Evolutionary conservation across 2,113 vertebrate genomes (phyloP), one percentile per base, ranked within the genome.

Genomic region (Sinocyclocheilus maitianheensis): DNA sequence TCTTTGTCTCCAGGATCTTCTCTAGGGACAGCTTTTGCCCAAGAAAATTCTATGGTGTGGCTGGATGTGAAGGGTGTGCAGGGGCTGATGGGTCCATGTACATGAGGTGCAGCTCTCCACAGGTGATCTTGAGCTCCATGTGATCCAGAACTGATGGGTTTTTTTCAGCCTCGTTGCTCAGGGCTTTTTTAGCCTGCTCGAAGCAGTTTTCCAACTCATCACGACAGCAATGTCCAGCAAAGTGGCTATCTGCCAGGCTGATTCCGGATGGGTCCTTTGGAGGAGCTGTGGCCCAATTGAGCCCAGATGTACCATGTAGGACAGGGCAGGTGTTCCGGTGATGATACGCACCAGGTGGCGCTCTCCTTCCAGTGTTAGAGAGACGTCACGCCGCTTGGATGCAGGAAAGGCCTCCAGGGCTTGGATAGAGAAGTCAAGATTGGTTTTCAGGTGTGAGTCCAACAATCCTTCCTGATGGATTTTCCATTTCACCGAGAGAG

Each of bases 151-250:
- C 69, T 13, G 77, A 48, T 24, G 86, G 84, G 71, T 65, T 90
- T 77, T 86, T 43, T 58, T 89, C 82, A 7, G 37, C 30, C 2
- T 30, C 30, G 30, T 30, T 30, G 30, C 30, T 86, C 24, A 87
- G 78, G n/a, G 74, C 10, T 3, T 81, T 48, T 13, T 6, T 79
- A 13, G 87, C 90, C n/a, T 88, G 87, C 81, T 74, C 48, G 71
- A 87, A 3, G 58, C 90, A 90, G 63, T 83, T 78, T 78, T 84
- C 40, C 13, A 83, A 26, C 63, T 90, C 85, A 8, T 90, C 90
- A 69, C 69, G 77, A 85, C 88, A 90, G 18, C 46, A 62, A 40
- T 90, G 87, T 14, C 87, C 90, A 11, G 80, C 60, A 20, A 90
- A 90, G 72, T 90, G 88, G n/a, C 51, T 34, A n/a, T 84, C 77